phyloP scores from a whole-genome alignment of 1,140 invertebrate species.

The Ptiloglossa arizonensis region DNA sequence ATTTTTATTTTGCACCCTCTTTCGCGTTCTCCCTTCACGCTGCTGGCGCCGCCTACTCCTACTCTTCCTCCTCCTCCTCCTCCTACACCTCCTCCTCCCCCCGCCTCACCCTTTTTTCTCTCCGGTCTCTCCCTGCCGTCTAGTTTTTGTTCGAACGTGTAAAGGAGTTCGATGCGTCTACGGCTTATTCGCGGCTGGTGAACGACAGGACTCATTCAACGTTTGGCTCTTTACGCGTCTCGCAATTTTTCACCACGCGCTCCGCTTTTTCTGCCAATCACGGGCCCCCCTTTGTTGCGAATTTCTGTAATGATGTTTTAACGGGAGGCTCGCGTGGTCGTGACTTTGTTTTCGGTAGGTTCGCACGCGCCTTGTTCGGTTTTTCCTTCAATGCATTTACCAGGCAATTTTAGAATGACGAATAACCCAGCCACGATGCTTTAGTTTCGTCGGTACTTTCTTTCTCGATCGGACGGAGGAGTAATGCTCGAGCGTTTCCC shows the following conservation, averaged over 20 bases:
- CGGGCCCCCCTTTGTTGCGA: constrained; percentile 1
- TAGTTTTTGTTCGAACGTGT: constrained; percentile 10
- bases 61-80: neutral
- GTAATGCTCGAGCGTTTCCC: neutral
- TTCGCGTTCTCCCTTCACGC: constrained; percentile 2
- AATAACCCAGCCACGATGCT: neutral
- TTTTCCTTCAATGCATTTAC: neutral
- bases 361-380: neutral
- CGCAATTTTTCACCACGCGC: neutral
- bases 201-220: constrained; percentile 2
- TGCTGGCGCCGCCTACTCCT: too few relatives aligned
- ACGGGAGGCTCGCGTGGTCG: neutral
- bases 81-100: neutral
- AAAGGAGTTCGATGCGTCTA: constrained; percentile 13
- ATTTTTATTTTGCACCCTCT: constrained; percentile 42
- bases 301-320: constrained; percentile 16
- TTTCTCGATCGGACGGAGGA: neutral
- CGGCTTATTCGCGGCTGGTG: neutral
- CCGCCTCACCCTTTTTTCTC: neutral
- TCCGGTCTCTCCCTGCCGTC: neutral
- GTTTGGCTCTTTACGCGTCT: constrained; percentile 15
- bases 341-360: constrained; percentile 4
- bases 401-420: neutral
- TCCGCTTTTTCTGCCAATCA: too few relatives aligned
- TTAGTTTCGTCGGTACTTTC: neutral